Conservation (phyloP, 2,113 vertebrate genomes). For the Dasyornis broadbenti region DNA sequence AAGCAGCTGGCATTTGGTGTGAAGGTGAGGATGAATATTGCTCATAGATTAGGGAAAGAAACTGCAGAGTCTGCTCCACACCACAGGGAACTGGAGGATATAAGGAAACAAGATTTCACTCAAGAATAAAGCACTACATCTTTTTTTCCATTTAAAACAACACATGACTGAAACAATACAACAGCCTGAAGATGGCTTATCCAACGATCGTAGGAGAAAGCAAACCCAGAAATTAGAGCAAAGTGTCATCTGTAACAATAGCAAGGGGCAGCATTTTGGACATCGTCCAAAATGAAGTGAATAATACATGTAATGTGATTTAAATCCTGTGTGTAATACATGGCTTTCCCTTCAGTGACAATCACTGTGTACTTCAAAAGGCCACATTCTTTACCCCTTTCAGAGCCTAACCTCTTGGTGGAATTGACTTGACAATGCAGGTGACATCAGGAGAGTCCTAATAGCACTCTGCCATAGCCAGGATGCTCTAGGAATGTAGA, state of each 20-base stretch:
- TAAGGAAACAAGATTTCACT: not conserved
- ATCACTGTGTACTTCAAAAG: not conserved
- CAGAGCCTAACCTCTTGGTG: not conserved
- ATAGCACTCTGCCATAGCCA: not conserved
- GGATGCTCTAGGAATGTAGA: not conserved
- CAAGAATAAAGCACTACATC: not conserved
- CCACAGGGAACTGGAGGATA: not conserved
- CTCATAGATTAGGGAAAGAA: not conserved
- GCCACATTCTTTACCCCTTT: not conserved
- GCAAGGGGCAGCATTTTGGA: not conserved
- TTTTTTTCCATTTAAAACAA: not conserved
- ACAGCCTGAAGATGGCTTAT: not conserved
- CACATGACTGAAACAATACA: not conserved
- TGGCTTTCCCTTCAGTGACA: not conserved
- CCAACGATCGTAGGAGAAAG: not conserved
- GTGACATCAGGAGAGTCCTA: not conserved
- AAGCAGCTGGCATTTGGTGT: not conserved
- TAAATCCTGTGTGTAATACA: not conserved
- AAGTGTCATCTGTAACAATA: not conserved
- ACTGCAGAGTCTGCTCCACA: not conserved
- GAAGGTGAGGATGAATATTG: not conserved
- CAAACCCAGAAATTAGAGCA: not conserved
- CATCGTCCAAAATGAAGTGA: not conserved
- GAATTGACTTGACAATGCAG: not conserved
- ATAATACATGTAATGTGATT: not conserved